These are phyloP conservation scores for Drosophila seguyi DNA, from an alignment of 1,140 invertebrate species.

Conservation along the genomic window DNA sequence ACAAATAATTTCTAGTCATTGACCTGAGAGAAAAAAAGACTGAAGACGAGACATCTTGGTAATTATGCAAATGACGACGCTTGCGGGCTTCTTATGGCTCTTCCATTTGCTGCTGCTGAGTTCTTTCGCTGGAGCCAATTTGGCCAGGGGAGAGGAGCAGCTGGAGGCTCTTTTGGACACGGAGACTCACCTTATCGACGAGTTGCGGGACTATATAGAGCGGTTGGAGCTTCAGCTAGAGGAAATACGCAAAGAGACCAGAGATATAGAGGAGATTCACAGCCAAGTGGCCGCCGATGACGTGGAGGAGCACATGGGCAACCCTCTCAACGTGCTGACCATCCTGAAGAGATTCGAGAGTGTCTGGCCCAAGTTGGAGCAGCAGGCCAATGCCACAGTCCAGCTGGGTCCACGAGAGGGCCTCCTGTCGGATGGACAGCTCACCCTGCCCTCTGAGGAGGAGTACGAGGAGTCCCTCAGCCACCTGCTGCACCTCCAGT, in stretches of 20 bases:
- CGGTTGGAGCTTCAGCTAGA: conserved; percentile 44
- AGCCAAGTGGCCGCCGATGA: conserved; percentile 89
- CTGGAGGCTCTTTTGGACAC: conserved; percentile 48
- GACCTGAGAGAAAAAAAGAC: conserved; percentile 40
- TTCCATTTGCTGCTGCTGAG: conserved; percentile 35
- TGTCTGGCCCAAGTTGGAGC: conserved; percentile 89
- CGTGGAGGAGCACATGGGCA: conserved; percentile 93
- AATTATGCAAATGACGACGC: conserved; percentile 66
- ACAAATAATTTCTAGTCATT: conserved; percentile 42
- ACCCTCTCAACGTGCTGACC: conserved; percentile 98
- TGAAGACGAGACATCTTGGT: conserved; percentile 1
- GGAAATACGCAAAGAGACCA: conserved; percentile 44
- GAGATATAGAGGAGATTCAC: conserved; percentile 89
- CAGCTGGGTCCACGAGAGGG: conserved; percentile 6
- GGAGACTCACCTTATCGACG: conserved; percentile 57
- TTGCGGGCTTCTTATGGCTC: conserved; percentile 42
- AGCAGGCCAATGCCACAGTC: conserved; percentile 46
- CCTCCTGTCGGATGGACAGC: conserved; percentile 3
- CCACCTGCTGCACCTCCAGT: conserved; percentile 69
- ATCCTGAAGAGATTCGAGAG: conserved; percentile 96
- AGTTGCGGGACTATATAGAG: conserved; percentile 60
- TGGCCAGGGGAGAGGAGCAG: conserved; percentile 34
- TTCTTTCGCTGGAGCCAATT: conserved; percentile 14
- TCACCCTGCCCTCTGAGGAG: conserved; percentile 59
- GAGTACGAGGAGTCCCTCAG: conserved; percentile 70